Evolutionary conservation across 2,888 invertebrate genomes (phyloP).

Genomic region (Antheraea assamensis): DNA sequence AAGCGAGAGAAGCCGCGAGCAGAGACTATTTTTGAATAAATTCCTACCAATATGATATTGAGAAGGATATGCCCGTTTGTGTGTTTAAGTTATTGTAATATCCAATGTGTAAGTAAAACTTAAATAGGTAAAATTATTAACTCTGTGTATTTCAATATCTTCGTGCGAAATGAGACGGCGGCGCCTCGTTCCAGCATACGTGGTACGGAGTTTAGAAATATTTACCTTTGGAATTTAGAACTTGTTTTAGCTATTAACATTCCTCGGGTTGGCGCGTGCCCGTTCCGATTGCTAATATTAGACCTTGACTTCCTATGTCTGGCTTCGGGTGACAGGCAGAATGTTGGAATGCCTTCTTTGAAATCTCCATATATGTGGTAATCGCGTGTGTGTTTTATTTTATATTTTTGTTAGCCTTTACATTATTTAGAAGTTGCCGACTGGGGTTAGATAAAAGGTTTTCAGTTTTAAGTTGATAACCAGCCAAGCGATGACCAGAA

Average conservation of each 20-base stretch:
- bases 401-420: background rate
- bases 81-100: too few relatives aligned
- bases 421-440: background rate
- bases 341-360: background rate
- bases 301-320: constrained; percentile 14
- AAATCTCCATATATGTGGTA: background rate
- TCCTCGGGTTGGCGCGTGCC: background rate
- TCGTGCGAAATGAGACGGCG: background rate
- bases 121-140: background rate
- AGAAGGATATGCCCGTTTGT: too few relatives aligned
- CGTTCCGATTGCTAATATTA: constrained; percentile 5
- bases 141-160: background rate
- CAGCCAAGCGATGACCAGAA: background rate
- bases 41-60: too few relatives aligned
- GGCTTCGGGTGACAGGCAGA: constrained; percentile 6
- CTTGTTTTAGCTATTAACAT: constrained; percentile 10
- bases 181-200: background rate
- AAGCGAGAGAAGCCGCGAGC: too few relatives aligned
- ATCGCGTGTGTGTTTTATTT: background rate
- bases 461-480: too few relatives aligned
- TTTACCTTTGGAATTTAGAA: constrained; percentile 11
- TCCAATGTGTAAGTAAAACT: too few relatives aligned
- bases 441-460: background rate
- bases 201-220: background rate
- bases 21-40: too few relatives aligned